Evolutionary conservation across 2,113 vertebrate species (phyloP).

Genomic region (Aegypius monachus): DNA sequence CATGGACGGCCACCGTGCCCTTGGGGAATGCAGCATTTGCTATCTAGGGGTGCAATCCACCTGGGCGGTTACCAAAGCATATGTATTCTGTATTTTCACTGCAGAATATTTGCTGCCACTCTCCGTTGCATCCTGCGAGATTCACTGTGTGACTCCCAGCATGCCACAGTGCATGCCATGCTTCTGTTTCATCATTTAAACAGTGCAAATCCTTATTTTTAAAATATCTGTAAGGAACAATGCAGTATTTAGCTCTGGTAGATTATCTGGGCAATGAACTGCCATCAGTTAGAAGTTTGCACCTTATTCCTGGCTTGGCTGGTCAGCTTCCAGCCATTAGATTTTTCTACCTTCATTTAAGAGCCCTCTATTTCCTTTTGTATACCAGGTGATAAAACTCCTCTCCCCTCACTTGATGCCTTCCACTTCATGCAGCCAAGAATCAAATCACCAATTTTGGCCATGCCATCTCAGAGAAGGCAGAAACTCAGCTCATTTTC

Average conservation of each 20-base stretch:
- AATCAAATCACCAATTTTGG: background rate
- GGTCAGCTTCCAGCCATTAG: background rate
- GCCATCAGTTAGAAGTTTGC: background rate
- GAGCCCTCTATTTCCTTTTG: background rate
- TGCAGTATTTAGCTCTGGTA: background rate
- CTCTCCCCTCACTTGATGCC: background rate
- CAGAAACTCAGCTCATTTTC: background rate
- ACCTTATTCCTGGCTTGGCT: background rate
- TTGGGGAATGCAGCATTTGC: background rate
- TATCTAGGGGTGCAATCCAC: background rate
- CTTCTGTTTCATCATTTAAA: background rate
- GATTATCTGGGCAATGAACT: background rate
- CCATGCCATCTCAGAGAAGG: background rate
- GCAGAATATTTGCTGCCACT: background rate
- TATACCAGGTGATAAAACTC: background rate
- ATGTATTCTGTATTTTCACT: background rate
- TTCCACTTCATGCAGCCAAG: background rate
- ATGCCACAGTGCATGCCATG: accelerated
- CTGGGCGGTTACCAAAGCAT: background rate
- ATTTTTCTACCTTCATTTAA: background rate
- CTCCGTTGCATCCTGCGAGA: background rate
- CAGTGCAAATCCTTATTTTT: background rate
- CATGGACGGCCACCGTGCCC: background rate
- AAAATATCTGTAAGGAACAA: background rate
- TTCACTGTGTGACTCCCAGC: accelerated